Evolutionary conservation across 2,113 vertebrate genomes (phyloP).

Genomic region (Hemiscyllium ocellatum): DNA sequence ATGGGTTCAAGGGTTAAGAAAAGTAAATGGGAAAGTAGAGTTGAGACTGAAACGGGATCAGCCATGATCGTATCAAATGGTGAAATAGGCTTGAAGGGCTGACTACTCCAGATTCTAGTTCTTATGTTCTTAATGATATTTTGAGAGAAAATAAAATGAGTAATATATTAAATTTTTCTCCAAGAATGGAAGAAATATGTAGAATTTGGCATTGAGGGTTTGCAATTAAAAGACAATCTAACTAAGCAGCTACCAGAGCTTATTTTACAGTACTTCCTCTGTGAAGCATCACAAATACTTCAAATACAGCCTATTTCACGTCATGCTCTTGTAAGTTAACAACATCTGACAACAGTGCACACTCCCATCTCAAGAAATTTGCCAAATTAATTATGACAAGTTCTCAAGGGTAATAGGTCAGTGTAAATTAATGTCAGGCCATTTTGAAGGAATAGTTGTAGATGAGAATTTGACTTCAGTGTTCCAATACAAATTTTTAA

Average conservation of each 20-base stretch:
- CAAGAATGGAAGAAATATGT: not conserved
- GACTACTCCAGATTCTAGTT: too few relatives aligned
- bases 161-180: not conserved
- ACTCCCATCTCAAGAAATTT: not conserved
- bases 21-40: too few relatives aligned
- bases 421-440: not conserved
- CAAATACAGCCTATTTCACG: not conserved
- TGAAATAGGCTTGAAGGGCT: too few relatives aligned
- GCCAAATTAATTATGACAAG: not conserved
- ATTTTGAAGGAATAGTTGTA: not conserved
- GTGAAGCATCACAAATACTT: not conserved
- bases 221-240: not conserved
- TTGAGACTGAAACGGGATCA: too few relatives aligned
- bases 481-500: not conserved
- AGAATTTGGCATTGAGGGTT: not conserved
- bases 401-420: not conserved
- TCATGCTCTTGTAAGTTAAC: not conserved
- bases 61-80: too few relatives aligned
- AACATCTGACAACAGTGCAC: not conserved
- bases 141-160: not conserved
- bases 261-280: not conserved
- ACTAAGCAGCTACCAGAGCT: not conserved
- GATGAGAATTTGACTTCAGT: not conserved
- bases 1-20: too few relatives aligned
- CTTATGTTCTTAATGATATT: too few relatives aligned